Evolutionary conservation across 2,797 vertebrate species (phyloP).

Genomic region (Oreortyx pictus): DNA sequence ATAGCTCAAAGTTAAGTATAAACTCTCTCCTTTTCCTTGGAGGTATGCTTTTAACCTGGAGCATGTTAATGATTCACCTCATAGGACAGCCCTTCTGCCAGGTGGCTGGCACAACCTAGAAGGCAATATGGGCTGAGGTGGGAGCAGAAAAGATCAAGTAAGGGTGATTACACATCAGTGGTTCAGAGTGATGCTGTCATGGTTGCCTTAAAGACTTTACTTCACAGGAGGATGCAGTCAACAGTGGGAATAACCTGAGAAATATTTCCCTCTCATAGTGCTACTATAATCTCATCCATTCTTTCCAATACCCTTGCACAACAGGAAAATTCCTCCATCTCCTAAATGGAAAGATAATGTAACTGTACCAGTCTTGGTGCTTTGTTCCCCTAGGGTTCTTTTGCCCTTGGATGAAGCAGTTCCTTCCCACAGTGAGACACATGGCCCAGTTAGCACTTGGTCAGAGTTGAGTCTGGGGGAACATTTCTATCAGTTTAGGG

Average conservation of each 20-base stretch:
- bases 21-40: background rate
- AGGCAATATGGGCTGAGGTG: background rate
- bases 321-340: background rate
- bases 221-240: background rate
- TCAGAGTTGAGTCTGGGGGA: background rate
- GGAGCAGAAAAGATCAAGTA: background rate
- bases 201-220: background rate
- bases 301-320: background rate
- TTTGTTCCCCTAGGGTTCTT: background rate
- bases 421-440: background rate
- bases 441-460: background rate
- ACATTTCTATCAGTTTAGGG: background rate
- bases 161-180: rapidly evolving
- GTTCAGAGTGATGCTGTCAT: background rate
- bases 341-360: background rate
- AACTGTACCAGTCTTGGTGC: background rate
- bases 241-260: background rate
- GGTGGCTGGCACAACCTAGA: background rate
- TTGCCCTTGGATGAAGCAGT: background rate
- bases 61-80: background rate
- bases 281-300: background rate
- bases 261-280: background rate
- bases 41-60: background rate
- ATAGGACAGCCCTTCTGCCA: background rate
- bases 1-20: background rate